Evolutionary conservation across 92 coral and sea anemone species (phyloP).

Genomic region (Zoanthus sociatus): DNA sequence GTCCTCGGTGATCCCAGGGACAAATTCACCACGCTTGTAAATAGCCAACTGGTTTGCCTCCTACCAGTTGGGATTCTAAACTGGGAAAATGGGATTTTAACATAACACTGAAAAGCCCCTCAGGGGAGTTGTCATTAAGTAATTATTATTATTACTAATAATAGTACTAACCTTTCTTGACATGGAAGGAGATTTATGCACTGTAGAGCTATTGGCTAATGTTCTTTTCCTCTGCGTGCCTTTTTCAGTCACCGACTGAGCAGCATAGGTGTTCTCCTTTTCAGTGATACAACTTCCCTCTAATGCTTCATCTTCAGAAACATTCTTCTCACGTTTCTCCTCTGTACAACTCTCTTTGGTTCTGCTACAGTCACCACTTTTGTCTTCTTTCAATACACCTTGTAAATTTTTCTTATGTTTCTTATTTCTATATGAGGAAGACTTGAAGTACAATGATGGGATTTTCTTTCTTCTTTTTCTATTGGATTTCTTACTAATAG

Average conservation of each 20-base stretch:
- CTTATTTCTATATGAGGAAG: slow-evolving; percentile 4
- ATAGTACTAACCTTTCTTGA: slow-evolving; percentile 6
- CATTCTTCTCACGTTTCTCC: not conserved
- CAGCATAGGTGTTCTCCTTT: too few relatives aligned
- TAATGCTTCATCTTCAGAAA: not conserved
- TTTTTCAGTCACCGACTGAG: too few relatives aligned
- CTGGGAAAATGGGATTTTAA: too few relatives aligned
- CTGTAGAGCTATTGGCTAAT: not conserved
- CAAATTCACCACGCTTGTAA: too few relatives aligned
- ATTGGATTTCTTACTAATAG: not conserved
- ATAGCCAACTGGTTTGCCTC: too few relatives aligned
- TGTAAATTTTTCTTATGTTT: not conserved
- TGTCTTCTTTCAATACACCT: slow-evolving; percentile 27
- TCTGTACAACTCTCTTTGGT: not conserved
- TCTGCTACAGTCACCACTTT: not conserved
- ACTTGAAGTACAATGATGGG: not conserved
- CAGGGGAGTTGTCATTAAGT: too few relatives aligned
- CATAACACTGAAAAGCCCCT: too few relatives aligned
- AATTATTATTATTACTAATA: too few relatives aligned
- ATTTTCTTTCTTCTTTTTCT: slow-evolving; percentile 6
- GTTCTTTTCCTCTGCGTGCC: slow-evolving; percentile 19
- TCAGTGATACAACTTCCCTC: not conserved
- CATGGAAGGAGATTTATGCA: not conserved
- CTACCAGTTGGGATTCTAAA: too few relatives aligned
- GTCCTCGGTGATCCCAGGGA: too few relatives aligned